Base-by-base conservation (phyloP, 2,113 vertebrate genomes). In the Nothocercus julius region DNA sequence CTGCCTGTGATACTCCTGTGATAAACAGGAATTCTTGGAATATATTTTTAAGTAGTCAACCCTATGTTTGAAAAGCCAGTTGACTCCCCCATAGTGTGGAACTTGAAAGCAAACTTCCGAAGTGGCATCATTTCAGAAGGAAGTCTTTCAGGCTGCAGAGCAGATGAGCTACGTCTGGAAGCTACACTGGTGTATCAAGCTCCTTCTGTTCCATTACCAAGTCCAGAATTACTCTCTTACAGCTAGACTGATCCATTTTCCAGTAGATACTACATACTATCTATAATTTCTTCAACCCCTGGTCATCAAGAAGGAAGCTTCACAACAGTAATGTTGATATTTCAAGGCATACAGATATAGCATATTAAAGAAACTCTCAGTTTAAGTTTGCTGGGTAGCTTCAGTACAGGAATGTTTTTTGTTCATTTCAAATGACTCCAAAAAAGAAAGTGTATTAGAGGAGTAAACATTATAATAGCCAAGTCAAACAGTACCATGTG, bases 141-240 rank as follows among this genome's bases (percentile, higher is more conserved):
- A 61, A 85, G 21, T 61, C 54, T 59, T n/a, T 44, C 27, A 47
- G 25, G 22, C 56, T 69, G 56, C 22, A 64, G 25, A 19, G 47
- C 2, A 59, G 53, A 69, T 18, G 22, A 59, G 11, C 38, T 34
- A 63, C 21, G 16, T 28, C 16, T 36, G 25, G 11, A 34, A 54
- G 25, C 53, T 73, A 30, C 25, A 22, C 4, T 9, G 16, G 19
- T 0, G 0, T 7, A 78, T 40, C 30, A 75, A 45, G 32, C 18
- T 5, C 3, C 59, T 56, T 78, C 51, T 21, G 11, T 22, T 30
- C 0, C 0, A 61, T 70, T 62, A 70, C 45, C 44, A 89, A 82
- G 73, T 27, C 32, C 21, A 73, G 38, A 88, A 73, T 42, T 53
- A 67, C 53, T 87, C 62, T 78, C 17, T 61, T 54, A 28, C 5